Evolutionary conservation across 2,113 vertebrate species (phyloP).

Genomic region (Regulus satrapa): DNA sequence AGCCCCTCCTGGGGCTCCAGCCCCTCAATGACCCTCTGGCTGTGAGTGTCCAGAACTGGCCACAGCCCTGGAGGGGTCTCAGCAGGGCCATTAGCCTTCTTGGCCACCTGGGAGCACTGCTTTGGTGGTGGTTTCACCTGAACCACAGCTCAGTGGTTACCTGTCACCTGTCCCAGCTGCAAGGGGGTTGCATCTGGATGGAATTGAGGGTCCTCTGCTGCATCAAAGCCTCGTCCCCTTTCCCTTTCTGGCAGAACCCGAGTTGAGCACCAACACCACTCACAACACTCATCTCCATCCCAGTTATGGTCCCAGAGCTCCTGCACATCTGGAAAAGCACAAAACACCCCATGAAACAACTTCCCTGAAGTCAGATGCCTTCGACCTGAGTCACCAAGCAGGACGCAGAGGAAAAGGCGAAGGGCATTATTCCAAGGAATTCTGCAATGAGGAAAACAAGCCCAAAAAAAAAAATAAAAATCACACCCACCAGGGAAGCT

Average conservation of each 20-base stretch:
- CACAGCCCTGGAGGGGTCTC: not conserved
- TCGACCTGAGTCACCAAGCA: not conserved
- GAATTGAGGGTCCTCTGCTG: not conserved
- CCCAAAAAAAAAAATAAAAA: not conserved
- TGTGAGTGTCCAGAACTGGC: rapidly evolving
- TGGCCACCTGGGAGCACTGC: not conserved
- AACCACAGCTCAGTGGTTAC: not conserved
- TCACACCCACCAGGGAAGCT: not conserved
- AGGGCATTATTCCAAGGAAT: not conserved
- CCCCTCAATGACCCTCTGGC: not conserved
- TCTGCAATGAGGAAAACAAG: not conserved
- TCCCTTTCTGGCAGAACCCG: not conserved
- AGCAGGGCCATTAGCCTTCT: not conserved
- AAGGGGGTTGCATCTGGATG: not conserved
- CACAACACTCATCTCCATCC: not conserved
- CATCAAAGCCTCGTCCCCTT: rapidly evolving
- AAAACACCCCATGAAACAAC: not conserved
- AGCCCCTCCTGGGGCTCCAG: not conserved
- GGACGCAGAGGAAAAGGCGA: not conserved
- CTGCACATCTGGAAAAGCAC: not conserved
- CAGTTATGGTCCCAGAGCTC: not conserved
- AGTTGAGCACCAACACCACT: not conserved
- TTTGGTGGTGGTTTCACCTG: not conserved
- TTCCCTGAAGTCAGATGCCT: not conserved
- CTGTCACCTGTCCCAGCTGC: not conserved